Conservation (phyloP, 2,888 invertebrate species). For the Hypomecis punctinalis region DNA sequence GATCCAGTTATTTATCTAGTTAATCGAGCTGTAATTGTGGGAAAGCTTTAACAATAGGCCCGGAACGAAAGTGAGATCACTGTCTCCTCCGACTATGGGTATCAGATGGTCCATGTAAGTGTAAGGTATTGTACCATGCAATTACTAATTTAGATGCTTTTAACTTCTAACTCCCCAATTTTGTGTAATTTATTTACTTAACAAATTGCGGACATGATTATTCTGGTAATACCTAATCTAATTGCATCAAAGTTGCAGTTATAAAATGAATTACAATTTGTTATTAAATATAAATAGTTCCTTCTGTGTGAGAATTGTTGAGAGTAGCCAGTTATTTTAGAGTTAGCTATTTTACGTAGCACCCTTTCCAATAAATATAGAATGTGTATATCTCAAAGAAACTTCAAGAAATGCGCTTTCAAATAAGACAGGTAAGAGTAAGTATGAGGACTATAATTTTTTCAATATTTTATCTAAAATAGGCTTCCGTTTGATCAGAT, state of each 20-base stretch:
- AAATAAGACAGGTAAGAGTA: too few species aligned
- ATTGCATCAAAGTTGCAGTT: constrained; percentile 11
- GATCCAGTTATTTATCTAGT: constrained; percentile 48
- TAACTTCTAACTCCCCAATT: constrained; percentile 10
- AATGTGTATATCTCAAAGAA: too few species aligned
- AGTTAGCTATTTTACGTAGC: too few species aligned
- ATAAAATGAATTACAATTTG: constrained; percentile 7
- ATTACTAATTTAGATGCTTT: constrained; percentile 43
- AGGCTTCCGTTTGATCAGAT: too few species aligned
- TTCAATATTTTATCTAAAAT: too few species aligned
- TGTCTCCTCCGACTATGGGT: constrained; percentile 50
- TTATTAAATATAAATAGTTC: not conserved
- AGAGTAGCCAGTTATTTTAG: not conserved
- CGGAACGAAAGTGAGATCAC: constrained; percentile 73
- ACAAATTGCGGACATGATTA: constrained; percentile 6
- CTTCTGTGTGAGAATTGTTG: too few species aligned
- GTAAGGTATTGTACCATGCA: constrained; percentile 25
- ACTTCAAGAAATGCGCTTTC: too few species aligned
- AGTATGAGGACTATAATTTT: too few species aligned
- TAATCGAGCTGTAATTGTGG: constrained; percentile 69
- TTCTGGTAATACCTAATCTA: constrained; percentile 7
- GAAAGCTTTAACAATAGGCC: constrained; percentile 68
- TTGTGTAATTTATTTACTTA: constrained; percentile 8
- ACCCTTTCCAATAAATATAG: too few species aligned
- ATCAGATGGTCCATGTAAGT: constrained; percentile 39